Conservation (phyloP, 1,140 invertebrate species). For the Stegodyphus dumicola region DNA sequence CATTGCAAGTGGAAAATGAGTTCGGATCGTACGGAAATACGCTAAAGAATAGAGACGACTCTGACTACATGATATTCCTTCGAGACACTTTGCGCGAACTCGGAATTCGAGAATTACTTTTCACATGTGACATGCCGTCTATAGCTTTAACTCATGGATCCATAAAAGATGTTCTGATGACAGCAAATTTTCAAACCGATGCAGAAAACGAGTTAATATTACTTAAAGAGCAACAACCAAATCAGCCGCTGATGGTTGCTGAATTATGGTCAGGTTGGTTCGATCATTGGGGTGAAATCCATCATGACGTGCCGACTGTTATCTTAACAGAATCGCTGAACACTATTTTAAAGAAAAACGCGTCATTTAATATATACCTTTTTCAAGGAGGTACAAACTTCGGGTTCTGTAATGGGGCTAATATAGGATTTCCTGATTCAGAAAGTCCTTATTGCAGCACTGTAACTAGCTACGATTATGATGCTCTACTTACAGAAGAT, state of each 20-base stretch:
- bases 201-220: conserved; percentile 23
- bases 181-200: conserved; percentile 38
- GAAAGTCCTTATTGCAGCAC: conserved; percentile 61
- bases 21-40: conserved; percentile 54
- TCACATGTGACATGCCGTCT: conserved; percentile 36
- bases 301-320: conserved; percentile 53
- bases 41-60: conserved; percentile 5
- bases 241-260: conserved; percentile 66
- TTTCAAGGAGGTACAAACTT: conserved; percentile 63
- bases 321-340: conserved; percentile 60
- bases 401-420: conserved; percentile 61
- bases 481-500: conserved; percentile 71
- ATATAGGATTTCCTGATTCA: conserved; percentile 17
- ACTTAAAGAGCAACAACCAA: conserved; percentile 63
- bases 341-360: conserved; percentile 64
- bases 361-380: conserved; percentile 66
- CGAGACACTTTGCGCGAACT: neutral
- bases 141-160: neutral
- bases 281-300: conserved; percentile 66
- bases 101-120: conserved; percentile 36
- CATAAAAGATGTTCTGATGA: conserved; percentile 10
- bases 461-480: conserved; percentile 72
- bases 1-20: conserved; percentile 66
- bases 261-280: conserved; percentile 69
- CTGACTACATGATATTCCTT: conserved; percentile 7